Evolutionary conservation across 2,113 vertebrate genomes (phyloP).

Genomic region (Chionomys nivalis): DNA sequence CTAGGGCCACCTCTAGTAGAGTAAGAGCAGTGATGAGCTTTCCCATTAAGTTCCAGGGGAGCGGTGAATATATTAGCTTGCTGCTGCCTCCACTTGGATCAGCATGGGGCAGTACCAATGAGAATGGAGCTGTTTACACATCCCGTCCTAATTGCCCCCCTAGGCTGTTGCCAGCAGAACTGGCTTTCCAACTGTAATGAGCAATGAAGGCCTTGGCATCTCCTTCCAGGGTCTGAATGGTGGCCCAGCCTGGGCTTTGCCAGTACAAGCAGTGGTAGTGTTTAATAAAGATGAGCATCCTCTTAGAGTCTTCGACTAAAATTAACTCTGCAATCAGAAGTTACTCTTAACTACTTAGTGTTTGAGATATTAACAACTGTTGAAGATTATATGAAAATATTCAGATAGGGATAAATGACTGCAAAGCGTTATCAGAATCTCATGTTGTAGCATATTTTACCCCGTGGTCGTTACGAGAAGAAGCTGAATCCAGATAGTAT

Average conservation of each 20-base stretch:
- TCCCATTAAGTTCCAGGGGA: constrained; percentile 64
- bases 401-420: neutral
- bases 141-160: constrained; percentile 53
- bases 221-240: constrained; percentile 30
- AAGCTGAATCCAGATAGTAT: neutral
- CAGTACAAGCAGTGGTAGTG: neutral
- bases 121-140: constrained; percentile 40
- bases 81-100: neutral
- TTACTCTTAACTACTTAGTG: constrained; percentile 1
- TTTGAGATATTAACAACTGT: neutral
- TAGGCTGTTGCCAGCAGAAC: constrained; percentile 45
- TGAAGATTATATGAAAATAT: neutral
- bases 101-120: neutral
- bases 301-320: neutral
- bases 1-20: constrained; percentile 47
- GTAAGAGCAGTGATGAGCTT: constrained; percentile 22
- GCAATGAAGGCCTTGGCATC: constrained; percentile 51
- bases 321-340: constrained; percentile 28
- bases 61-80: constrained; percentile 56
- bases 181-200: constrained; percentile 63
- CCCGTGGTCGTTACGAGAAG: neutral
- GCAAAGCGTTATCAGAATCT: neutral
- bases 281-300: constrained; percentile 38
- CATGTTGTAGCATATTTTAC: neutral
- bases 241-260: constrained; percentile 17